phyloP scores from a whole-genome alignment of 2,113 vertebrate genomes.

The Ptychochromis oligacanthus region DNA sequence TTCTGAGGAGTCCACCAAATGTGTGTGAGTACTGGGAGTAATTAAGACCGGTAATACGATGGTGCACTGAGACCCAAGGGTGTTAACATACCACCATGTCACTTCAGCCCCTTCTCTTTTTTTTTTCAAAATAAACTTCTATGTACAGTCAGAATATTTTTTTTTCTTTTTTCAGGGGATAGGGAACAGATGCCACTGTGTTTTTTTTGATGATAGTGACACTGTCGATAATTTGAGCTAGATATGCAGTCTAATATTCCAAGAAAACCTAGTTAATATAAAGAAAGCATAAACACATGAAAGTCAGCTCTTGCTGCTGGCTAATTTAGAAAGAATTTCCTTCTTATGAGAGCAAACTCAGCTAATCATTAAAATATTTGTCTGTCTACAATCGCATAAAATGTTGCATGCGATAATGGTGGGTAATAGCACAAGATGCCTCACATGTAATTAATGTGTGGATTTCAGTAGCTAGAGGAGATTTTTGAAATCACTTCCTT shows the following conservation, averaged over 20 bases:
- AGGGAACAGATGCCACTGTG: no score
- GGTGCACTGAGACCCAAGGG: constrained; percentile 39
- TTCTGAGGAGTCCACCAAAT: constrained; percentile 62
- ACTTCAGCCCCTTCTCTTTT: constrained; percentile 5
- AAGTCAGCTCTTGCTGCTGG: not conserved
- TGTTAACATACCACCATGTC: constrained; percentile 46
- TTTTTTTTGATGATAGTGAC: no score
- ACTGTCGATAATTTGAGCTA: no score
- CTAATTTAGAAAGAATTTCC: constrained; percentile 1
- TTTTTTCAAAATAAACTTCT: constrained; percentile 27
- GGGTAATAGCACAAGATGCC: constrained; percentile 37
- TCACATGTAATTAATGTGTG: constrained; percentile 7
- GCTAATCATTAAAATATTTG: constrained; percentile 55
- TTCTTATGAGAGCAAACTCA: not conserved
- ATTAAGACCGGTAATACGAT: constrained; percentile 59
- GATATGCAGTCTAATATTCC: no score
- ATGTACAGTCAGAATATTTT: not conserved
- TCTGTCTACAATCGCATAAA: constrained; percentile 29
- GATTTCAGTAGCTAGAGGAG: constrained; percentile 34
- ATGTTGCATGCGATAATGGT: constrained; percentile 43
- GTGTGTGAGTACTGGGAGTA: constrained; percentile 55
- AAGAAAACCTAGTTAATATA: constrained; percentile 10
- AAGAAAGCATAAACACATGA: not conserved
- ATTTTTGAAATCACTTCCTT: constrained; percentile 47
- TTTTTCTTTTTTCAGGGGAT: not conserved